Percentiles rank a stretch among this genome's conserved stretches.
These are phyloP conservation scores for Bergia sp. DNA, from an alignment of 92 coral and sea anemone species.

Conservation along the genomic window DNA sequence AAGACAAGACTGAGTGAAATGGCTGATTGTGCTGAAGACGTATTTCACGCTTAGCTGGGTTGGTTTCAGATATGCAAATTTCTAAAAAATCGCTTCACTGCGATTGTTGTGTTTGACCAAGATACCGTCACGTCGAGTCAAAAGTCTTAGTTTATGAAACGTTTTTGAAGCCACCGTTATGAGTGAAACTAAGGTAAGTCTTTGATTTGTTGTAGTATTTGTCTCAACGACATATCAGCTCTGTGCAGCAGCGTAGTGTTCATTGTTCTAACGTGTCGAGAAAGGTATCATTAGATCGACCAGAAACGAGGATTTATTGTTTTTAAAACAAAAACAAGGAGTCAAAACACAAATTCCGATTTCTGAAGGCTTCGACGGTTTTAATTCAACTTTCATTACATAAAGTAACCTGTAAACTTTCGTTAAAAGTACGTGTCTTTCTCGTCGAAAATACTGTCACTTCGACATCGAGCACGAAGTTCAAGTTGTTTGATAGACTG, in stretches of 20 bases:
- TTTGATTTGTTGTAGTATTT: background rate
- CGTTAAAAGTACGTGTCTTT: background rate
- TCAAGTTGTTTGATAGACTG: background rate
- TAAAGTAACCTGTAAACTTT: background rate
- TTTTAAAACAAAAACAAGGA: conserved; percentile 16
- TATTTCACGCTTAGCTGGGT: conserved; percentile 14
- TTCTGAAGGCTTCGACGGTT: background rate
- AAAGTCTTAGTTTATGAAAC: background rate
- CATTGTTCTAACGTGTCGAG: conserved; percentile 14
- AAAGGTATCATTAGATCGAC: background rate
- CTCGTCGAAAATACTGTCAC: background rate
- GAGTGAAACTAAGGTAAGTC: conserved; percentile 41
- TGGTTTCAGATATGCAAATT: conserved; percentile 37
- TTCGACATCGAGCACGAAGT: background rate
- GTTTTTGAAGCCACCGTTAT: conserved; percentile 13
- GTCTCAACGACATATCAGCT: background rate
- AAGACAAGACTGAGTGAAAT: background rate
- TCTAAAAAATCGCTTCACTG: conserved; percentile 29
- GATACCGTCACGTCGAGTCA: conserved; percentile 17
- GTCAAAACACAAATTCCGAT: conserved; percentile 17
- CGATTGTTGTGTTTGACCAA: conserved; percentile 21
- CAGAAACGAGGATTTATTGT: conserved; percentile 10
- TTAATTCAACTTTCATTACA: background rate
- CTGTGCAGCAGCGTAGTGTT: background rate
- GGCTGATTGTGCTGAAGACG: conserved; percentile 9